phyloP scores from a whole-genome alignment of 2,113 vertebrate species.

The Notothenia rossii region DNA sequence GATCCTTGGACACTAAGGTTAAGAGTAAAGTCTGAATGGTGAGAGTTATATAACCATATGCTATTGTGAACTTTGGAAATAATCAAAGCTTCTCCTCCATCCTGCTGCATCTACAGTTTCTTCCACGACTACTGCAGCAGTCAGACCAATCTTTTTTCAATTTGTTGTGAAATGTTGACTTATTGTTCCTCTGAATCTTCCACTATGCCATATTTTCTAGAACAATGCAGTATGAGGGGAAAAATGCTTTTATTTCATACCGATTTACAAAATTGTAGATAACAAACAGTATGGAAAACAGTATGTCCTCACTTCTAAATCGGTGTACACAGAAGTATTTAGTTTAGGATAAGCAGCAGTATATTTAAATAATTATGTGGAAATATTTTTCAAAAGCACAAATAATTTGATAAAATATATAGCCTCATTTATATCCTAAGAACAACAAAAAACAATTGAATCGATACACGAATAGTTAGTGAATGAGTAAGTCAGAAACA shows the following conservation, averaged over 20 bases:
- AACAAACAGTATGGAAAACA: no score
- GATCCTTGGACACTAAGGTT: conserved; percentile 37
- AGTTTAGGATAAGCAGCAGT: no score
- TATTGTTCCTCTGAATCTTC: background rate
- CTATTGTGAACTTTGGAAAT: conserved; percentile 10
- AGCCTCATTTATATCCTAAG: background rate
- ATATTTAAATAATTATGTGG: background rate
- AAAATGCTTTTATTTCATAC: background rate
- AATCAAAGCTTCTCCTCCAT: background rate
- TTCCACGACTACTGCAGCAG: background rate
- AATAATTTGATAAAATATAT: background rate
- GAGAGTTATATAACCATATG: conserved; percentile 29
- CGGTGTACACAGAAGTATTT: background rate
- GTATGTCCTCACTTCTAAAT: background rate
- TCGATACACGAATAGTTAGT: background rate
- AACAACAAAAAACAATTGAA: background rate
- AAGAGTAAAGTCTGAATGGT: conserved; percentile 17
- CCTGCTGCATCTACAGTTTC: background rate
- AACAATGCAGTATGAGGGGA: background rate
- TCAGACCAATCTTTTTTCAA: background rate
- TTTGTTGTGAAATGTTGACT: background rate
- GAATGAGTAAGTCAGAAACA: background rate
- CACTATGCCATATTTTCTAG: background rate
- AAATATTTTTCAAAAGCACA: background rate
- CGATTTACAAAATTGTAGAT: no score